phyloP scores from a whole-genome alignment of 2,797 vertebrate genomes.

The Perodicticus potto region DNA sequence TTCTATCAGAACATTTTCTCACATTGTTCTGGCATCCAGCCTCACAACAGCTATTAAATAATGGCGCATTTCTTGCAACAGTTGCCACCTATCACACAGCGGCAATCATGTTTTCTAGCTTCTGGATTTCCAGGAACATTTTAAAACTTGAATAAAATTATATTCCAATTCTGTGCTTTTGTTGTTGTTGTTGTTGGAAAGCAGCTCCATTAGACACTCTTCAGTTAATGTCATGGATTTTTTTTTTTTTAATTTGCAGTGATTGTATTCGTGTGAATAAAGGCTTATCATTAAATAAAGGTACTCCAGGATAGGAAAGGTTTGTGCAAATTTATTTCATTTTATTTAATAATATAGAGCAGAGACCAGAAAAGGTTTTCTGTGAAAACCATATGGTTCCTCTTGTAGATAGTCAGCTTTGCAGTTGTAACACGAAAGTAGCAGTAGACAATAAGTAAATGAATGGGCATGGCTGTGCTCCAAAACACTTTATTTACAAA shows the following conservation, averaged over 20 bases:
- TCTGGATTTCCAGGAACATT: neutral
- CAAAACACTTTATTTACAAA: constrained; percentile 24
- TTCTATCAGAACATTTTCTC: constrained; percentile 48
- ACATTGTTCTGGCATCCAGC: neutral
- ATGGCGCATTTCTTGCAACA: neutral
- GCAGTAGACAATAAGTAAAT: neutral
- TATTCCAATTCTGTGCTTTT: neutral
- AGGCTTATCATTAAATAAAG: neutral
- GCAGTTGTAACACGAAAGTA: neutral
- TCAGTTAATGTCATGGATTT: neutral
- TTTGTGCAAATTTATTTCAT: neutral
- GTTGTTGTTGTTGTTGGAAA: fast-evolving
- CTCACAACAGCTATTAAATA: constrained; percentile 19
- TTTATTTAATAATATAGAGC: neutral
- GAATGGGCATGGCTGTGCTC: neutral
- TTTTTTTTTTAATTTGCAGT: neutral
- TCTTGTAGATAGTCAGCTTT: neutral
- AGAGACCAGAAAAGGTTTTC: neutral
- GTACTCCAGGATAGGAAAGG: neutral
- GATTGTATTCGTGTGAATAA: neutral
- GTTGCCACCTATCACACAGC: neutral
- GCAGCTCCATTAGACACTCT: neutral
- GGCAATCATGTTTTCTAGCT: neutral
- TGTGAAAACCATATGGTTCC: neutral
- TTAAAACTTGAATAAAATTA: constrained; percentile 51